Evolutionary conservation across 2,888 invertebrate genomes (phyloP).

Genomic region (Cancer borealis): DNA sequence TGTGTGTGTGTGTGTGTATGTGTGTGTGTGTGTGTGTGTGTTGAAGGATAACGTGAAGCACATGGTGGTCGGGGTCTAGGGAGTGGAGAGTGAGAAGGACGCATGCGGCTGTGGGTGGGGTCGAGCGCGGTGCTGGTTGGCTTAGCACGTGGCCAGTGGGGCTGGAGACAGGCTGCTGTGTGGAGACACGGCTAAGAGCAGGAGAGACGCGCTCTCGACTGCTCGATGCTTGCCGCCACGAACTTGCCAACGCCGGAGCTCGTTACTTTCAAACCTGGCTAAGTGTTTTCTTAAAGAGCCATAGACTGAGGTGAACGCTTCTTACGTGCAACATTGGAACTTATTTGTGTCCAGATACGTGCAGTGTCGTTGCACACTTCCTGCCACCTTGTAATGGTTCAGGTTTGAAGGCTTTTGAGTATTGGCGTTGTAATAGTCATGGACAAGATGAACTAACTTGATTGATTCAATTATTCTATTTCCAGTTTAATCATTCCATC

Average conservation of each 20-base stretch:
- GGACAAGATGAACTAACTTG: neutral
- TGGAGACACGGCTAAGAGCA: neutral
- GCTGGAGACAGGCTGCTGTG: conserved; percentile 27
- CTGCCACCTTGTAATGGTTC: neutral
- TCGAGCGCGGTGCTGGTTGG: conserved; percentile 21
- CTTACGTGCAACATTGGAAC: neutral
- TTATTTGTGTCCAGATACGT: neutral
- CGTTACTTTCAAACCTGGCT: neutral
- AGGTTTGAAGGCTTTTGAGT: neutral
- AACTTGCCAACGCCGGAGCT: neutral
- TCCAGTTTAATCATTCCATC: neutral
- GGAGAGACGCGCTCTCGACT: neutral
- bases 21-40: neutral
- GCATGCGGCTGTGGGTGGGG: neutral
- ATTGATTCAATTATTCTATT: neutral
- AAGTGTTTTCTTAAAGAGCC: neutral
- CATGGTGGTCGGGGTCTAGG: neutral
- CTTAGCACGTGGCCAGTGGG: conserved; percentile 15
- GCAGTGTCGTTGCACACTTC: neutral
- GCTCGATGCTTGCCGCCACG: neutral
- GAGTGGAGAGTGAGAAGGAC: conserved; percentile 11
- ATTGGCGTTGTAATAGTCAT: neutral
- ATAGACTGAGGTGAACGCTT: neutral
- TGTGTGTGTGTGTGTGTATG: conserved; percentile 3
- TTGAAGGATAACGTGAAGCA: neutral